Base-by-base conservation (phyloP, 2,113 vertebrate genomes). In the Apeltes quadracus region DNA sequence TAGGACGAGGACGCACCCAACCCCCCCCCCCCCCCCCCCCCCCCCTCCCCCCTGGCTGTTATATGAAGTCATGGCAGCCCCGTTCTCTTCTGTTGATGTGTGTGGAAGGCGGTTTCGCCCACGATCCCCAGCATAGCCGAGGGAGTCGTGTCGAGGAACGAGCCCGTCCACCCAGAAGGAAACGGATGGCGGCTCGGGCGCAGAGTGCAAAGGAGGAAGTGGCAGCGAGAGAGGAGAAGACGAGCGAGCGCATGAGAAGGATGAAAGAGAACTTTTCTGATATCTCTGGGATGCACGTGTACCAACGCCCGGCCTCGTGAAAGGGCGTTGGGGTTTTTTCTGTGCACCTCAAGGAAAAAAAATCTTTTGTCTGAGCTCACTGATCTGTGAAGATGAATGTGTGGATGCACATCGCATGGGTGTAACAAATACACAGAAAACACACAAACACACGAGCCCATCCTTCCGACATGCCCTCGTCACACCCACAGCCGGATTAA, bases 401-500 rank as follows among this genome's bases (percentile, higher is more conserved):
- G 39, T 44, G 39, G 18, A 61, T 57, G 57, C 69, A 50, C 51
- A 43, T 57, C 61, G 51, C 57, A 79, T 56, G 80, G 68, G 71
- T 79, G 61, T 66, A 82, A 72, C n/a, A 82, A 66, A 80, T 67
- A 79, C 66, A 76, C 62, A 63, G 25, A 38, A 1, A 25, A 59
- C 53, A 23, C 48, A 23, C 48, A 51, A 10, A 22, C 48, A 50
- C 48, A 61, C 46, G 69, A 4, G 16, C 38, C n/a, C 76, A 23
- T 76, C 56, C 46, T 41, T 27, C 58, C 51, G 3, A 36, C 54
- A 72, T 29, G 78, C 71, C 78, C 73, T 64, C 44, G 78, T 80
- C 84, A 88, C 84, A 69, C 89, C 86, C 87, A 88, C 87, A 70
- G 75, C 66, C 78, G 63, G 84, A 89, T 90, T 87, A 88, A 79